Evolutionary conservation across 1,140 invertebrate genomes (phyloP).

Genomic region (Tetramorium parvispinum): DNA sequence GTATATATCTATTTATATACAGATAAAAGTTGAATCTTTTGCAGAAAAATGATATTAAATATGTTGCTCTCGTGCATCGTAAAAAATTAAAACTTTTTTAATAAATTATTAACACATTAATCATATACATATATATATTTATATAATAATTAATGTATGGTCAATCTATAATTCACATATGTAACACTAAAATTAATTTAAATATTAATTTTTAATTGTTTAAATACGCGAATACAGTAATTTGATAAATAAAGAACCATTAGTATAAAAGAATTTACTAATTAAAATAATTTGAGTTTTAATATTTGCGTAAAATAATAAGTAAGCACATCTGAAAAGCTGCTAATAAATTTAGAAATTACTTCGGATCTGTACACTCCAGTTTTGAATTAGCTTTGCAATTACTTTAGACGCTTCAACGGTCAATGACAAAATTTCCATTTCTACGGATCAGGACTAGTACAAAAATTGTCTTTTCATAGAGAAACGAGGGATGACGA

Average conservation of each 20-base stretch:
- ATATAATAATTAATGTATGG: background rate
- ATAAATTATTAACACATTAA: background rate
- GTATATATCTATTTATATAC: background rate
- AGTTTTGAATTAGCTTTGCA: background rate
- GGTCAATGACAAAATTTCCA: background rate
- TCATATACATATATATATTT: background rate
- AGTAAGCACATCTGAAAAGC: background rate
- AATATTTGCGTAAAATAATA: background rate
- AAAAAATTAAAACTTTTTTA: background rate
- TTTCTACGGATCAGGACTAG: background rate
- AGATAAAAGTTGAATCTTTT: background rate
- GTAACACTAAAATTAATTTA: background rate
- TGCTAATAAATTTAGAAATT: background rate
- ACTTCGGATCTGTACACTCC: background rate
- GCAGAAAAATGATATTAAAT: background rate
- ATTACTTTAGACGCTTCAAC: background rate
- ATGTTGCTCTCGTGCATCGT: background rate
- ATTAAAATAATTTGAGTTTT: slow-evolving; percentile 27
- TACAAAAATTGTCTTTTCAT: background rate
- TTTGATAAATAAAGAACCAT: background rate
- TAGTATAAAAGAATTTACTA: background rate
- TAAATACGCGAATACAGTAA: background rate
- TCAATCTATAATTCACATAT: background rate
- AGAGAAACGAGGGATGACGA: background rate
- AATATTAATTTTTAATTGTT: background rate